Base-by-base conservation (phyloP, 2,797 vertebrate species). In the Enteromius fasciolatus region DNA sequence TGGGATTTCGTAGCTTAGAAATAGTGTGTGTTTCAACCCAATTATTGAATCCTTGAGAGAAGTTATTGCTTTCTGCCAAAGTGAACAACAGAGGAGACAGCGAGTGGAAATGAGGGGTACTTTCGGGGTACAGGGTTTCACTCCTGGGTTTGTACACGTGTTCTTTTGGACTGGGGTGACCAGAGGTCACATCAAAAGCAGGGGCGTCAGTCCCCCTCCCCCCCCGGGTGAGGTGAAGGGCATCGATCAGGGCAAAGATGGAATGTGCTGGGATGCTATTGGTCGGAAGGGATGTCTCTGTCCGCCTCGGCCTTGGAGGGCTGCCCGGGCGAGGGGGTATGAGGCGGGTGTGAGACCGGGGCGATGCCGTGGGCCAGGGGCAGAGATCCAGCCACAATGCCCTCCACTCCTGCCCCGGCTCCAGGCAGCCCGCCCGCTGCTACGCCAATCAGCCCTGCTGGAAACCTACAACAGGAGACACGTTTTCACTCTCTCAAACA, bases 231-330 rank as follows among this genome's bases (percentile, higher is more conserved):
- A 59, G 70, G 78, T 57, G 64, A 78, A 87, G 88, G 87, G 79
- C 82, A 61, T 68, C 69, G 80, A 84, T 83, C 59, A 82, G 90
- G 90, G 88, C 90, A 90, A 91, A 88, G 92, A 91, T 88, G 95
- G 95, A 95, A 95, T 95, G 95, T 94, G 93, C 90, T 91, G 90
- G 91, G 90, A 92, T 94, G 96, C 94, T 97, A 98, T 94, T 97
- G 97, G 94, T 98, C 96, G 84, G 97, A 95, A 87, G 97, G 95
- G 93, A 97, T 95, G 92, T 98, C 97, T 97, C 97, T 97, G 95
- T 98, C 97, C 86, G 96, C 93, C 93, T 98, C 97, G 75, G 96
- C 94, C 94, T 97, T 97, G 85, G 94, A 94, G 2, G 96, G 95
- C 86, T 97, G 96, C 93, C 96, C 96, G 2, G 96, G 97, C 83